Conservation (phyloP, 2,113 vertebrate genomes). For the Pogonocichla stellata region DNA sequence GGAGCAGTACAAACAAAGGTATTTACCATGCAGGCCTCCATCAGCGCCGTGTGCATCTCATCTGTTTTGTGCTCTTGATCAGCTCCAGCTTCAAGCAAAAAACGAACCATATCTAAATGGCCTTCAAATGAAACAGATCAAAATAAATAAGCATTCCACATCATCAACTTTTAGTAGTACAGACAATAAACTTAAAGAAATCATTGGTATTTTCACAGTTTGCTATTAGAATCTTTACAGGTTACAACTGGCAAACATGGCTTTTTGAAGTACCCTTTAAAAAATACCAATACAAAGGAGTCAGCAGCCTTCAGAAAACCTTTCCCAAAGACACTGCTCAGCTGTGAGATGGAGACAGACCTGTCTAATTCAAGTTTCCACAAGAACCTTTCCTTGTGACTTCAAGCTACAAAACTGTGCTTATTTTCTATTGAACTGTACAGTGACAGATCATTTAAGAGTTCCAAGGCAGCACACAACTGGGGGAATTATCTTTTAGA, state of each 20-base stretch:
- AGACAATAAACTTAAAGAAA: background rate
- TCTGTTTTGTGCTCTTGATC: constrained; percentile 99
- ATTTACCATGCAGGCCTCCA: constrained; percentile 99
- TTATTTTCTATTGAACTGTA: background rate
- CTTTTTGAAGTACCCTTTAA: background rate
- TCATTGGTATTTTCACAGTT: background rate
- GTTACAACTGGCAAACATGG: background rate
- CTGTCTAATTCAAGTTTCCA: background rate
- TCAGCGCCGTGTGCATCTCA: constrained; percentile 98
- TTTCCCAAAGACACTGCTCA: background rate
- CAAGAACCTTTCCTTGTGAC: background rate
- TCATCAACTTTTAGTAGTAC: background rate
- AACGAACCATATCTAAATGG: constrained; percentile 98
- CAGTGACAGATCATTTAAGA: fast-evolving
- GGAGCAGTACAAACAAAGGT: background rate
- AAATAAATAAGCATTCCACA: background rate
- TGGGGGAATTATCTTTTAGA: background rate
- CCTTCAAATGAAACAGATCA: constrained; percentile 77
- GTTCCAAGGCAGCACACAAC: background rate
- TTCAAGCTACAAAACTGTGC: background rate
- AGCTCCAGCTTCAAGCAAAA: constrained; percentile 97
- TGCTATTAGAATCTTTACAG: background rate
- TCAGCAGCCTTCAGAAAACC: background rate
- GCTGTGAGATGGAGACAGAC: background rate
- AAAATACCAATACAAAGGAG: background rate